Evolutionary conservation across 2,888 invertebrate genomes (phyloP), one percentile per base, ranked within the genome.

Genomic region (Cataglyphis livida): DNA sequence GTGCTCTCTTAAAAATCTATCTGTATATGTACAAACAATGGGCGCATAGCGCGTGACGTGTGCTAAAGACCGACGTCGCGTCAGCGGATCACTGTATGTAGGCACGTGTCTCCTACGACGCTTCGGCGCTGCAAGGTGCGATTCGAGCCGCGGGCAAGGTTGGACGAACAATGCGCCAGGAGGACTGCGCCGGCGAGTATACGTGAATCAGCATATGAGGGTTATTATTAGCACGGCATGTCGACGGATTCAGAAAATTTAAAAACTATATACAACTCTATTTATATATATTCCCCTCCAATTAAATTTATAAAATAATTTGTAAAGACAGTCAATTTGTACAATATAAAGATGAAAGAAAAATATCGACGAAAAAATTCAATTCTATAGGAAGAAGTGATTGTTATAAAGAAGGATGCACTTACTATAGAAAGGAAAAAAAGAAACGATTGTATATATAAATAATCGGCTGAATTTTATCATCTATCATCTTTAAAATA

Each of bases 1-100:
- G 86, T 89, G 89, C 88, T 89, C 87, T 89, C 87, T 89, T 90
- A 90, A 86, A 91, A 90, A 90, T 91, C 78, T 92, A 92, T 74
- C 89, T 85, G 88, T 86, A 89, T 92, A 91, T 92, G 87, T 92
- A 92, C 92, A 92, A 92, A 92, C 89, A 88, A 89, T 89, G 89
- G 86, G 89, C 64, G 61, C 21, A 51, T 83, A 76, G 21, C 57
- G 28, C 70, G 70, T 73, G 12, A n/a, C 25, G 65, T 32, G 61
- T 65, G 70, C 62, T 76, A 18, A 81, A 81, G n/a, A 6, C 48
- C 62, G 79, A 51, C 38, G 25, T 51, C 61, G 3, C 51, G n/a
- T 21, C 76, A 21, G 32, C 51, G 54, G 51, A 81, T 32, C 32
- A 82, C 35, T 21, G 12, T 35, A 66, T 48, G 18, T 35, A 71